Base-by-base conservation (phyloP, 2,888 invertebrate genomes). In the Ligdia adustata region DNA sequence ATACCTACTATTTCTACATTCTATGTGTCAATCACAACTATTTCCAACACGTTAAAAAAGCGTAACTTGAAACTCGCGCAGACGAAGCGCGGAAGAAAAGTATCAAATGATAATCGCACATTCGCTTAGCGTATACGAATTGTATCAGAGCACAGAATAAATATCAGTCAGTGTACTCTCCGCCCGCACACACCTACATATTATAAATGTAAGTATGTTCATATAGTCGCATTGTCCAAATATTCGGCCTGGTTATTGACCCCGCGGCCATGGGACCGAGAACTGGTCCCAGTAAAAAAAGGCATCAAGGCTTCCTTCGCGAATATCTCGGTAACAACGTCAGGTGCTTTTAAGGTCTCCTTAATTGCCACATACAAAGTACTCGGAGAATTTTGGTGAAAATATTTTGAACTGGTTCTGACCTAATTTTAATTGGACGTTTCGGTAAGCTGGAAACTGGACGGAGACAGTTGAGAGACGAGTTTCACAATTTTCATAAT, bases 191-290 rank as follows among this genome's bases (percentile, higher is more conserved):
- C 47, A 52, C 39, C 44, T 47, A 56, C 37, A 53, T 38, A 49
- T 42, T 52, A 15, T 39, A 14, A n/a, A n/a, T 52, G 48, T 33
- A 24, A 40, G 49, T 53, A 52, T 22, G 22, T n/a, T 43, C 57
- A 58, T 61, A 62, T 54, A 62, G 62, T 64, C 62, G 58, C 72
- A 71, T 75, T 74, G 78, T 78, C 80, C 72, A 79, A 82, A 79
- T 76, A 72, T 72, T 55, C 72, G 87, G 80, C 66, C 87, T 65
- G 88, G 85, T 86, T 87, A 85, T 87, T 82, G 85, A 81, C 79
- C 86, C 64, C 62, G 32, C 53, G 58, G 40, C 59, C 53, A 57
- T 57, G 67, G 62, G 57, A 65, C 64, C 64, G 43, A 53, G 72
- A 76, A 76, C 79, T 69, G 69, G 82, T 71, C 68, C 68, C 72